A percentile compares a stretch with the other conserved stretches of the same genome.
Evolutionary conservation across 2,797 vertebrate species (phyloP).

Genomic region (Anguilla marmorata): DNA sequence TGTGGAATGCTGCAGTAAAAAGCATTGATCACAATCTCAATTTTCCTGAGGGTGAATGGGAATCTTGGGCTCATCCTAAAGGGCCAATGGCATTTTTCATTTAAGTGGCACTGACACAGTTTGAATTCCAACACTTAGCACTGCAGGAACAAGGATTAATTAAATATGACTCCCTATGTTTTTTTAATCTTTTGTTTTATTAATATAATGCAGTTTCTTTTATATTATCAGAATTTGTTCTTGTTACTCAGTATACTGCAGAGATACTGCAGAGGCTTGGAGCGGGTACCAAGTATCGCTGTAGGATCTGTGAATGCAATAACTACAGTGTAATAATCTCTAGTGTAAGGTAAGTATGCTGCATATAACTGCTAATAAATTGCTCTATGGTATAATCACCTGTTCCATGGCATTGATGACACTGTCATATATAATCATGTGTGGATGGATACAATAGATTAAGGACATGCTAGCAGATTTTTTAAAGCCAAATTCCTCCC

Average conservation of each 20-base stretch:
- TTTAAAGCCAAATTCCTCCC: background rate
- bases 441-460: background rate
- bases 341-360: background rate
- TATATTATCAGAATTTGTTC: background rate
- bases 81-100: background rate
- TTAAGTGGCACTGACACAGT: background rate
- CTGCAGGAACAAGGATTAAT: background rate
- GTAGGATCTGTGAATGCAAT: background rate
- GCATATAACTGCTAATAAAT: background rate
- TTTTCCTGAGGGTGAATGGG: background rate
- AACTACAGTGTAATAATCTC: background rate
- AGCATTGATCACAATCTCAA: background rate
- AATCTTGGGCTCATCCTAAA: background rate
- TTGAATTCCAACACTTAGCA: background rate
- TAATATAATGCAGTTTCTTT: slow-evolving; percentile 4
- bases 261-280: background rate
- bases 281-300: background rate
- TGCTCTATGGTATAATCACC: background rate
- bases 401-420: background rate
- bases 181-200: background rate
- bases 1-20: background rate
- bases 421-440: background rate
- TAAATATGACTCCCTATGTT: background rate
- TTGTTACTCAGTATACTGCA: background rate
- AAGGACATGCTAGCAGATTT: background rate